A percentile compares a stretch with the other conserved stretches of the same genome.
Evolutionary conservation across 2,797 vertebrate genomes (phyloP).

Genomic region (Melanotaenia pygmaea): DNA sequence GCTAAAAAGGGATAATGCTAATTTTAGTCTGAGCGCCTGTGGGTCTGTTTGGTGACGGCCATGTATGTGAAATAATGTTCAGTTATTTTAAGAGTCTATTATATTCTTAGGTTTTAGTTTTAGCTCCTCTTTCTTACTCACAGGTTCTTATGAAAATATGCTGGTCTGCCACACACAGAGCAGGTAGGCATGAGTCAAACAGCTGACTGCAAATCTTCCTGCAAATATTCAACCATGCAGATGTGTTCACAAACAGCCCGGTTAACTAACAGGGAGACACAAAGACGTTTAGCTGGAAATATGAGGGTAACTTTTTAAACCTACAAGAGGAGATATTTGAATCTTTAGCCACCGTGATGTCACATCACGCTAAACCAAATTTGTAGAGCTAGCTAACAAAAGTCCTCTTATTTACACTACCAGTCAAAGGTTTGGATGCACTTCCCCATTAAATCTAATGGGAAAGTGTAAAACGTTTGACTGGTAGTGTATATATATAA

Average conservation of each 20-base stretch:
- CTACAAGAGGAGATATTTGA: not conserved
- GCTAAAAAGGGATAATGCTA: not conserved
- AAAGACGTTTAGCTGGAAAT: no score
- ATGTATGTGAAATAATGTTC: not conserved
- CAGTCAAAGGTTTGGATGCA: no score
- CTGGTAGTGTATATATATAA: no score
- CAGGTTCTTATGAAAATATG: not conserved
- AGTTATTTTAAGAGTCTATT: not conserved
- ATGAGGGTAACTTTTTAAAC: no score
- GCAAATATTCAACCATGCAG: not conserved
- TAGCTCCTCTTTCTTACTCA: not conserved
- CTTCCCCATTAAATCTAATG: no score
- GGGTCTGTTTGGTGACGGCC: not conserved
- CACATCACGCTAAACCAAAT: not conserved
- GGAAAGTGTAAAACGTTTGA: no score
- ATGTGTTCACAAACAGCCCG: slow-evolving; percentile 21
- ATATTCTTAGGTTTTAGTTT: not conserved
- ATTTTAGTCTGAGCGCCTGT: not conserved
- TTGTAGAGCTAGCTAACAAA: not conserved
- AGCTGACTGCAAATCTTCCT: slow-evolving; percentile 2
- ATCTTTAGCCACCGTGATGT: not conserved
- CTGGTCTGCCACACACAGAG: slow-evolving; percentile 3
- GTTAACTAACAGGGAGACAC: not conserved
- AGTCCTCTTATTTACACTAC: not conserved
- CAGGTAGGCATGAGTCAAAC: slow-evolving; percentile 20